Evolutionary conservation across 2,797 vertebrate genomes (phyloP), one percentile per base, ranked within the genome.

Genomic region (Rhinophrynus dorsalis): DNA sequence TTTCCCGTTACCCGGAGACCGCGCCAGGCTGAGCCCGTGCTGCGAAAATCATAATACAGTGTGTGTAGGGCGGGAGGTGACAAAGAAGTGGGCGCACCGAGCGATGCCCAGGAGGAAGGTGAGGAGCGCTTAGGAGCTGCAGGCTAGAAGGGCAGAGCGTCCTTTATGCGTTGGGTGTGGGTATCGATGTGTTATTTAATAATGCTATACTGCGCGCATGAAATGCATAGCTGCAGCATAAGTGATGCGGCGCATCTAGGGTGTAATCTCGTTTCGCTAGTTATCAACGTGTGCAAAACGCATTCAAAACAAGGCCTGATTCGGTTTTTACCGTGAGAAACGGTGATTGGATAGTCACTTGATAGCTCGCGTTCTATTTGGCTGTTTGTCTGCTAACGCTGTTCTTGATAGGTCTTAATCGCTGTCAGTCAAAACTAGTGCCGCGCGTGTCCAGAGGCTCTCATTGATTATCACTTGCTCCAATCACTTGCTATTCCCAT

Each of bases 101-200:
- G 69, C 69, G 54, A 66, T 65, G 69, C 69, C 54, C 69, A 26
- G 55, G 70, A 73, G 70, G 70, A 73, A 73, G 62, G 69, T 73
- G 40, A 52, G 69, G 8, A 12, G 11, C 7, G n/a, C 50, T 4
- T 3, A 10, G 21, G 29, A 10, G 17, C 47, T 17, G 32, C 6
- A 12, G 6, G n/a, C 18, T 2, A 17, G 21, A 15, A 27, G 44
- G 20, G 42, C 12, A 42, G 33, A 12, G 23, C n/a, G n/a, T n/a
- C n/a, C n/a, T n/a, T n/a, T n/a, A n/a, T n/a, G n/a, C n/a, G n/a
- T n/a, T n/a, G n/a, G n/a, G 20, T 48, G 45, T 18, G 18, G 13
- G n/a, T n/a, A n/a, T n/a, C n/a, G n/a, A n/a, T n/a, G n/a, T n/a
- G n/a, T n/a, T n/a, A n/a, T n/a, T n/a, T n/a, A n/a, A 2, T n/a